Evolutionary conservation across 2,113 vertebrate species (phyloP).

Genomic region (Catharus bicknelli): DNA sequence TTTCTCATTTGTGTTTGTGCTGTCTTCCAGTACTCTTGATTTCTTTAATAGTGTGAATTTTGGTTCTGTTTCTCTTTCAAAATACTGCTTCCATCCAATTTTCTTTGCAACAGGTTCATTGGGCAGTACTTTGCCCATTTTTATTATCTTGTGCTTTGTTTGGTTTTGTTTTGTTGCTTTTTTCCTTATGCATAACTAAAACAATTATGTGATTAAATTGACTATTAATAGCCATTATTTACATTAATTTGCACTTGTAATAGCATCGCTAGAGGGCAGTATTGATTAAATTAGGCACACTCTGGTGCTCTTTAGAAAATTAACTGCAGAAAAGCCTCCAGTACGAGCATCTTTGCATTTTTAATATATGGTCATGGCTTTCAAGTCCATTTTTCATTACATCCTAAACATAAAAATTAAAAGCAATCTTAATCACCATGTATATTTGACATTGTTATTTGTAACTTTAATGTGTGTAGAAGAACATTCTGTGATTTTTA

Average conservation of each 20-base stretch:
- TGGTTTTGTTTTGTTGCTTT: rapidly evolving
- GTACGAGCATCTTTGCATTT: background rate
- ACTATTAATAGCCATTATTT: slow-evolving; percentile 13
- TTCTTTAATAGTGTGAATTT: background rate
- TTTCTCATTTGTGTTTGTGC: background rate
- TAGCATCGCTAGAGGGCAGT: slow-evolving; percentile 67
- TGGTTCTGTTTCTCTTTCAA: background rate
- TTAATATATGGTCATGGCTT: background rate
- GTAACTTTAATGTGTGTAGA: background rate
- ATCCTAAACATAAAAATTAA: background rate
- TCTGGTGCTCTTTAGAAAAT: background rate
- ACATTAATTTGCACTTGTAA: slow-evolving; percentile 18
- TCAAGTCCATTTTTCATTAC: background rate
- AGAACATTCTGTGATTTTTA: background rate
- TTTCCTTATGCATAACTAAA: background rate
- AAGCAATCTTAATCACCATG: background rate
- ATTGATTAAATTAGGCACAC: slow-evolving; percentile 35
- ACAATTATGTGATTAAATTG: background rate
- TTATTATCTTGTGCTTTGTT: background rate
- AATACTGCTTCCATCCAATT: background rate
- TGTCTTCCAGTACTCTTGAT: background rate
- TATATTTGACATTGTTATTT: background rate
- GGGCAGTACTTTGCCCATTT: background rate
- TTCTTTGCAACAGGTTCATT: background rate
- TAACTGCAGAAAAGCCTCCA: background rate